A percentile compares a stretch with the other conserved stretches of the same genome.
Evolutionary conservation across 2,797 vertebrate genomes (phyloP).

Genomic region (Syndactyla subalaris): DNA sequence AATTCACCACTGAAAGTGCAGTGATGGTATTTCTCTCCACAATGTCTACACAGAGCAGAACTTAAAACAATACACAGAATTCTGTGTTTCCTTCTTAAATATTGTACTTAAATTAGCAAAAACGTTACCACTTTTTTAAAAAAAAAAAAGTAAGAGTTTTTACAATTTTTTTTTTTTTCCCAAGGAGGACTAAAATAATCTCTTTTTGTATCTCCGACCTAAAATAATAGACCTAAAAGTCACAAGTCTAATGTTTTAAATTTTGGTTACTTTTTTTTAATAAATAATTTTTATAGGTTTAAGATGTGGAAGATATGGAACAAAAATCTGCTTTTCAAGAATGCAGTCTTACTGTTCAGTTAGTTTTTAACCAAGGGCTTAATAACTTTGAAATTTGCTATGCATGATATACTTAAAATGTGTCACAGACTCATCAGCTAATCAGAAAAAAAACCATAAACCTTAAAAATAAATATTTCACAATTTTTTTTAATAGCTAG

Average conservation of each 20-base stretch:
- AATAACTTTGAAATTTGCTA: not conserved
- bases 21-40: not conserved
- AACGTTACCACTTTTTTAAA: rapidly evolving
- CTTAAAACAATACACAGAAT: not conserved
- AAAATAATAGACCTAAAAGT: not conserved
- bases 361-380: not conserved
- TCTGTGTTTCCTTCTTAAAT: not conserved
- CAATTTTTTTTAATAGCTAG: rapidly evolving
- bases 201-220: not conserved
- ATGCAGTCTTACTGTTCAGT: not conserved
- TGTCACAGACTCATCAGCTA: not conserved
- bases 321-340: not conserved
- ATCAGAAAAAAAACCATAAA: not conserved
- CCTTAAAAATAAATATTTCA: not conserved
- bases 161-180: not conserved
- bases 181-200: not conserved
- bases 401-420: not conserved
- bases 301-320: not conserved
- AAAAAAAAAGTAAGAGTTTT: not conserved
- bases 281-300: not conserved
- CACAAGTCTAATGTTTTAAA: not conserved
- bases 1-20: not conserved
- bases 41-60: not conserved
- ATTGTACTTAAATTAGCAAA: not conserved
- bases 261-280: not conserved